Conservation (phyloP, 2,797 vertebrate species). For the Trichosurus vulpecula region DNA sequence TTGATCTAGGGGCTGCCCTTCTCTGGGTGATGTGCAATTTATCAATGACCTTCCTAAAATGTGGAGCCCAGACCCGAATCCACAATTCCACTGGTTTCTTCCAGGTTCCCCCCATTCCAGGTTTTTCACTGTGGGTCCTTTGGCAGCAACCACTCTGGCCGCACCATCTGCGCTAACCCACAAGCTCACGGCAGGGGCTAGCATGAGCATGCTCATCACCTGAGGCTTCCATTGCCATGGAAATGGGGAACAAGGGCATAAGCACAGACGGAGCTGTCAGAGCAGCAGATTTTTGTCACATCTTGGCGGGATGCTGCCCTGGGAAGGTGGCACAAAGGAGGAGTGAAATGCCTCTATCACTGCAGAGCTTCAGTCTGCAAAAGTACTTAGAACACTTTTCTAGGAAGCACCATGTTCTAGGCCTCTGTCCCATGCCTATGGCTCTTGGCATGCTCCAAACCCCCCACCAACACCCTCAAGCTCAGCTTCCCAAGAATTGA, state of each 20-base stretch:
- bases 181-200: not conserved
- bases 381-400: not conserved
- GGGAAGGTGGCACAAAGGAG: not conserved
- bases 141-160: not conserved
- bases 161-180: not conserved
- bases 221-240: not conserved
- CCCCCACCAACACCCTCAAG: not conserved
- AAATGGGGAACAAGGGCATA: not conserved
- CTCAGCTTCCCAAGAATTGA: not conserved
- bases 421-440: not conserved
- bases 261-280: not conserved
- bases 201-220: not conserved
- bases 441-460: not conserved
- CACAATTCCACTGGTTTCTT: not conserved
- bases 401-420: not conserved
- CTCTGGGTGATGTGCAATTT: not conserved
- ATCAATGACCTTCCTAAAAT: not conserved
- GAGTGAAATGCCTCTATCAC: not conserved
- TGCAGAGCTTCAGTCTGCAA: not conserved
- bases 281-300: not conserved
- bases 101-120: not conserved
- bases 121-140: not conserved
- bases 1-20: not conserved
- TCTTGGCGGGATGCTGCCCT: not conserved
- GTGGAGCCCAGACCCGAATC: not conserved